A percentile compares a stretch with the other conserved stretches of the same genome.
Evolutionary conservation across 2,113 vertebrate genomes (phyloP).

Genomic region (Gopherus flavomarginatus): DNA sequence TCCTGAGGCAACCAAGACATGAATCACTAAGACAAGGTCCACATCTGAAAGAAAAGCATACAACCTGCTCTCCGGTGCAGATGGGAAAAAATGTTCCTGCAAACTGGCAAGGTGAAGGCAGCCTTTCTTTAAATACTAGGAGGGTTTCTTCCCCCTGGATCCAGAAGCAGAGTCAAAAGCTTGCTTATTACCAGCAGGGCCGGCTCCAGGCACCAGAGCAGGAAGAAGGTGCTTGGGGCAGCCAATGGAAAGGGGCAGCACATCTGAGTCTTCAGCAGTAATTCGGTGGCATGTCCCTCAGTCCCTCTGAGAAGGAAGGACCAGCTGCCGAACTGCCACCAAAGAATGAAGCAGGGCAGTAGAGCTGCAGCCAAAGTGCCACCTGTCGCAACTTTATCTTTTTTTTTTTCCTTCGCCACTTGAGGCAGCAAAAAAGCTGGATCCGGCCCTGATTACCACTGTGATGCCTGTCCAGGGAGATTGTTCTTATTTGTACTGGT

Average conservation of each 20-base stretch:
- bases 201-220: no score
- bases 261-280: no score
- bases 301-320: no score
- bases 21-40: background rate
- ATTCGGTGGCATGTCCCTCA: no score
- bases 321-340: no score
- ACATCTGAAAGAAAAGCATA: background rate
- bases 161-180: background rate
- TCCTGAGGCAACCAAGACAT: fast-evolving
- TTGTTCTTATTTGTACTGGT: background rate
- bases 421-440: no score
- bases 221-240: no score
- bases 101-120: fast-evolving
- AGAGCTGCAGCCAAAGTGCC: no score
- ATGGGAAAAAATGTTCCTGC: background rate
- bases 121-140: background rate
- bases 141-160: background rate
- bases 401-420: no score
- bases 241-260: no score
- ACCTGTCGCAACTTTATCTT: no score
- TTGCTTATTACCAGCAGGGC: fast-evolving
- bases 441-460: fast-evolving
- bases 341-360: no score
- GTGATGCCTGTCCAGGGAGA: background rate
- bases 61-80: fast-evolving